Evolutionary conservation across 2,113 vertebrate species (phyloP).

Genomic region (Boulengeromyrus knoepffleri): DNA sequence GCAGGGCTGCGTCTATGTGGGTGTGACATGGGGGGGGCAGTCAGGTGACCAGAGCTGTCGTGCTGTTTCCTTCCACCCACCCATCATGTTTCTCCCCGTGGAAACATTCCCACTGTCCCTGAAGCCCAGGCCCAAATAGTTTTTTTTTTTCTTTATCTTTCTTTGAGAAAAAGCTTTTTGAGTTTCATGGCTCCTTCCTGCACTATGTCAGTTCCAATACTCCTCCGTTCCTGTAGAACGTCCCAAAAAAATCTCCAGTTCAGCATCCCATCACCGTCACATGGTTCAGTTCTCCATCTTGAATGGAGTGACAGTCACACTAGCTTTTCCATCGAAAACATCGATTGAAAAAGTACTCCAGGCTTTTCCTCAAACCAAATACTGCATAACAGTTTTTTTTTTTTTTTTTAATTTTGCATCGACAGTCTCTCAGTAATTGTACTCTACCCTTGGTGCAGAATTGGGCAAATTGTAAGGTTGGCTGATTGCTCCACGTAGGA

Average conservation of each 20-base stretch:
- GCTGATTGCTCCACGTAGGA: not conserved
- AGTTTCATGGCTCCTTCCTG: not conserved
- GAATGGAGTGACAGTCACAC: not conserved
- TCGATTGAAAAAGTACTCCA: not conserved
- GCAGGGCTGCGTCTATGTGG: not conserved
- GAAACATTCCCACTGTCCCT: not conserved
- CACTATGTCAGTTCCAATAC: not conserved
- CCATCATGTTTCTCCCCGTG: not conserved
- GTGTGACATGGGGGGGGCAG: not conserved
- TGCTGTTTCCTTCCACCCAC: not conserved
- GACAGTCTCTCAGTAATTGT: not conserved
- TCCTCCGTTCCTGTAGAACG: not conserved
- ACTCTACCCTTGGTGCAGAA: not conserved
- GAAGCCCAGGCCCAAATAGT: not conserved
- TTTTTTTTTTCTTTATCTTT: not conserved
- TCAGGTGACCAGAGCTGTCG: not conserved
- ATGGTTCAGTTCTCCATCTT: not conserved
- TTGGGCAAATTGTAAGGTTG: not conserved
- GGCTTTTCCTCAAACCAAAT: not conserved
- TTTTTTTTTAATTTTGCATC: not conserved
- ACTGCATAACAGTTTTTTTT: not conserved
- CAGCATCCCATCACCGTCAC: not conserved
- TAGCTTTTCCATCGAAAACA: not conserved
- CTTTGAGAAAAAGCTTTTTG: not conserved
- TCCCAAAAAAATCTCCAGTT: not conserved